Percentiles rank a stretch among this genome's conserved stretches.
phyloP scores from a whole-genome alignment of 2,888 invertebrate genomes.

The Dinocampus coccinellae region DNA sequence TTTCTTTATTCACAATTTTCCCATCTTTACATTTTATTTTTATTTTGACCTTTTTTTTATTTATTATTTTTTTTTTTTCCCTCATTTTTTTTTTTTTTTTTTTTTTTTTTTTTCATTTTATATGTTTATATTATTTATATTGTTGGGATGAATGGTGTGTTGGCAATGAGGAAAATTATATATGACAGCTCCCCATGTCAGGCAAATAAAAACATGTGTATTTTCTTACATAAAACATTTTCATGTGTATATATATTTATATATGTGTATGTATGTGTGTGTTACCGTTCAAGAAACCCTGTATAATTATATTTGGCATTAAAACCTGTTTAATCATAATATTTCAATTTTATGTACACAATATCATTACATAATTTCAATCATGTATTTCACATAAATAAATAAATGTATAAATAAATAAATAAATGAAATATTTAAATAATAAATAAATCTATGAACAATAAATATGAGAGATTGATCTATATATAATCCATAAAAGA shows the following conservation, averaged over 20 bases:
- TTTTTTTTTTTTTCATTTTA: background rate
- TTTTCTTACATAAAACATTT: too few relatives aligned
- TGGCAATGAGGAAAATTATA: background rate
- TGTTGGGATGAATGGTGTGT: background rate
- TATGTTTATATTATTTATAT: too few relatives aligned
- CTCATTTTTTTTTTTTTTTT: background rate
- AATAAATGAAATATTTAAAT: slow-evolving; percentile 38
- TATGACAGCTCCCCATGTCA: background rate
- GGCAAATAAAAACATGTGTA: too few relatives aligned
- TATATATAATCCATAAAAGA: too few relatives aligned
- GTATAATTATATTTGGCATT: slow-evolving; percentile 56
- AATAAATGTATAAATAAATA: slow-evolving; percentile 22
- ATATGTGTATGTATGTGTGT: slow-evolving; percentile 28
- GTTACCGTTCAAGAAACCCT: slow-evolving; percentile 51
- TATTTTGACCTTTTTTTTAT: background rate
- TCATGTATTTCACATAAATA: slow-evolving; percentile 44
- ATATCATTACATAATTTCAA: slow-evolving; percentile 56
- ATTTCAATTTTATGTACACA: slow-evolving; percentile 57
- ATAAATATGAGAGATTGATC: too few relatives aligned
- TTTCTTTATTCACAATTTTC: background rate
- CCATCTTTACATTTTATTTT: background rate
- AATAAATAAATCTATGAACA: too few relatives aligned
- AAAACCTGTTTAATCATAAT: slow-evolving; percentile 62
- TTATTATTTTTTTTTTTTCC: background rate
- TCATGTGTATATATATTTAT: background rate